A percentile compares a stretch with the other conserved stretches of the same genome.
Evolutionary conservation across 2,797 vertebrate genomes (phyloP).

Genomic region (Acipenser ruthenus): DNA sequence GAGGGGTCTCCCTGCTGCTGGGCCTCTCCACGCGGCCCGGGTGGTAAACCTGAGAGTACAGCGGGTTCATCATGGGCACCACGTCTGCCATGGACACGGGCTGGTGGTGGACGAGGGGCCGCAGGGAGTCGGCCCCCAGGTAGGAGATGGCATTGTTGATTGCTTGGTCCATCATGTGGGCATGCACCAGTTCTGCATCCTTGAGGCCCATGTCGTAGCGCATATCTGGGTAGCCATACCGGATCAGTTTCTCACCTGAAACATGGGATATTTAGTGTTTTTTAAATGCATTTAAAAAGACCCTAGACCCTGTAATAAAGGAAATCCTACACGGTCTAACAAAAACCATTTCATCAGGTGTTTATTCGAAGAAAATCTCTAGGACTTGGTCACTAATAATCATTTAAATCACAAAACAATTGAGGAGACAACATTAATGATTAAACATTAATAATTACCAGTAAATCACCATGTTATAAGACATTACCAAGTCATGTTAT

Average conservation of each 20-base stretch:
- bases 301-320: too few species aligned
- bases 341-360: too few species aligned
- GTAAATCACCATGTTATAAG: too few species aligned
- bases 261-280: neutral
- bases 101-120: conserved; percentile 83
- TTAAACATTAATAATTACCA: too few species aligned
- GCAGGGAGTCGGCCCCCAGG: conserved; percentile 78
- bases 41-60: conserved; percentile 87
- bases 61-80: conserved; percentile 83
- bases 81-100: conserved; percentile 81
- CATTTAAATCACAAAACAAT: too few species aligned
- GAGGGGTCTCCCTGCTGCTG: conserved; percentile 70
- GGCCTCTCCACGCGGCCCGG: conserved; percentile 77
- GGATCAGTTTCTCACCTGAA: conserved; percentile 88
- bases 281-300: too few species aligned
- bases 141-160: conserved; percentile 90
- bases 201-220: conserved; percentile 83
- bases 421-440: too few species aligned
- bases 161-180: conserved; percentile 95
- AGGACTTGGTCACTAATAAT: too few species aligned
- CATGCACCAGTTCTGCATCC: conserved; percentile 84
- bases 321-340: too few species aligned
- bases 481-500: too few species aligned
- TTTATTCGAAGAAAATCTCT: too few species aligned
- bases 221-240: conserved; percentile 83